phyloP scores from a whole-genome alignment of 2,888 invertebrate species.

The Allacma fusca region DNA sequence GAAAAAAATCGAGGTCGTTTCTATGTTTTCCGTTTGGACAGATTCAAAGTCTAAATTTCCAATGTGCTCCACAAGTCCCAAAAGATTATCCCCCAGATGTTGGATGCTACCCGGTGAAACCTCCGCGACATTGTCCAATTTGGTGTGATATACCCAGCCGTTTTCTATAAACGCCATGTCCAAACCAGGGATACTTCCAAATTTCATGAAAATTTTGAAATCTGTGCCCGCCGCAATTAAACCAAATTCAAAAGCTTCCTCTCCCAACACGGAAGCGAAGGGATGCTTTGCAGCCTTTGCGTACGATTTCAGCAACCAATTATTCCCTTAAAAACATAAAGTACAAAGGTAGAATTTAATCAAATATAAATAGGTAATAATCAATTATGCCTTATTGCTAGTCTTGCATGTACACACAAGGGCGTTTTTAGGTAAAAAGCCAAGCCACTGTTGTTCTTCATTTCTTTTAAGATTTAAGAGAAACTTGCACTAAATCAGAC shows the following conservation, averaged over 20 bases:
- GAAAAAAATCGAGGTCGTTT: conserved; percentile 74
- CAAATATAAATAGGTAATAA: too few relatives aligned
- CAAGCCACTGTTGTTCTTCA: too few relatives aligned
- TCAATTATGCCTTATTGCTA: too few relatives aligned
- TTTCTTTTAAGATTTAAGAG: too few relatives aligned
- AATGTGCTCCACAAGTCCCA: conserved; percentile 71
- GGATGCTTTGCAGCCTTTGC: conserved; percentile 82
- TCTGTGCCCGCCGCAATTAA: conserved; percentile 91
- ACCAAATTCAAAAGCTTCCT: conserved; percentile 90
- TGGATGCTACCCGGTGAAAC: conserved; percentile 84
- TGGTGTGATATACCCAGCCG: conserved; percentile 93
- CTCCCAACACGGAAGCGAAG: conserved; percentile 82
- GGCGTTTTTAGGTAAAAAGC: too few relatives aligned
- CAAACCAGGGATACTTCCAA: conserved; percentile 71
- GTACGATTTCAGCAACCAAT: conserved; percentile 69
- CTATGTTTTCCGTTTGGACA: conserved; percentile 31
- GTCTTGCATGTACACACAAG: too few relatives aligned
- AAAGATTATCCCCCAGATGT: conserved; percentile 88
- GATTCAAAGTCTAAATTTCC: conserved; percentile 53
- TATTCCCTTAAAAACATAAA: conserved; percentile 25
- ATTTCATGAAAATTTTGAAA: conserved; percentile 75
- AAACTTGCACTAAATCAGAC: too few relatives aligned
- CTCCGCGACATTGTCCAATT: conserved; percentile 71
- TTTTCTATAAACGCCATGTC: conserved; percentile 92
- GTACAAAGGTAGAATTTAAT: too few relatives aligned